Conservation (phyloP, 1,140 invertebrate genomes). For the Sarcophaga peregrina region DNA sequence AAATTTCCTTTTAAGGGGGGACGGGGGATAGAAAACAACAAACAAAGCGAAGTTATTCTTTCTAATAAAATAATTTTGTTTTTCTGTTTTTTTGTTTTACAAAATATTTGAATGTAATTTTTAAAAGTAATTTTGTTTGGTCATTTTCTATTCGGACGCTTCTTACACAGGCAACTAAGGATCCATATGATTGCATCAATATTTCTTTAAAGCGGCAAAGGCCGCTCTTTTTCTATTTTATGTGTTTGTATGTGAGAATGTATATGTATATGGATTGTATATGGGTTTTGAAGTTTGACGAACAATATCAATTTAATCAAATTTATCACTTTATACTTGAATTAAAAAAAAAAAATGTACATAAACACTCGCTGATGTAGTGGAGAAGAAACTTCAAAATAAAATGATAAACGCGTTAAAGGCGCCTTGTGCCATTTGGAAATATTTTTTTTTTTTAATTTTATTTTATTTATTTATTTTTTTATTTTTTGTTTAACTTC, state of each 20-base stretch:
- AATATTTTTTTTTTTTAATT: conserved; percentile 28
- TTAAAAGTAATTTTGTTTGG: neutral
- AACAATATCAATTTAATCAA: conserved; percentile 43
- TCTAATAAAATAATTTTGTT: neutral
- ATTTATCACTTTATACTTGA: conserved; percentile 43
- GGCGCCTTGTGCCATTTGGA: conserved; percentile 37
- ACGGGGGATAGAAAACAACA: too few relatives aligned
- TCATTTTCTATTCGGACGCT: too few relatives aligned
- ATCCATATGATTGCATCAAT: too few relatives aligned
- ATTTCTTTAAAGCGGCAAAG: neutral
- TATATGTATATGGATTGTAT: neutral
- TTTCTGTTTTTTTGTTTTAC: neutral
- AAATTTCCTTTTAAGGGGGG: too few relatives aligned
- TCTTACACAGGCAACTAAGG: too few relatives aligned
- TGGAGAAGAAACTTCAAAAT: neutral
- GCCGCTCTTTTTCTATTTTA: conserved; percentile 14
- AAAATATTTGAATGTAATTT: conserved; percentile 29
- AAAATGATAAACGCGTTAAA: conserved; percentile 39
- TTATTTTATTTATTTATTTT: conserved; percentile 6
- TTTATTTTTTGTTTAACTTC: conserved; percentile 5
- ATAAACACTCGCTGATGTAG: neutral
- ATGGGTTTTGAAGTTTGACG: conserved; percentile 30
- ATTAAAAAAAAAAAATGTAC: conserved; percentile 8
- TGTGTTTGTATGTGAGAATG: neutral
- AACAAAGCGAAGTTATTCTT: neutral